Evolutionary conservation across 2,797 vertebrate species (phyloP).

Genomic region (Mormyrops boulengeri): DNA sequence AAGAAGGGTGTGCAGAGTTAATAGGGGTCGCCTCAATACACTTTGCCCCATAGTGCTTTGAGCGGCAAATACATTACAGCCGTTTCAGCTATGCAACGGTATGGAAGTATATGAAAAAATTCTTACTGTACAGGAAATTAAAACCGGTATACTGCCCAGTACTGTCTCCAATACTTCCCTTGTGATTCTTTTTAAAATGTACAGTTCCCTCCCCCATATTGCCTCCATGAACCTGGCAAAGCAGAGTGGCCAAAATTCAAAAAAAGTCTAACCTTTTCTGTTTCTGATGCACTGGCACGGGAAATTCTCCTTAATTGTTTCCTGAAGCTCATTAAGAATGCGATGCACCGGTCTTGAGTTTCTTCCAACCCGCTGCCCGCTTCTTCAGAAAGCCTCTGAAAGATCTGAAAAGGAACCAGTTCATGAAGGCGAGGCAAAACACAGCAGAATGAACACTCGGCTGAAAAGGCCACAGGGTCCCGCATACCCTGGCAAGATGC

Average conservation of each 20-base stretch:
- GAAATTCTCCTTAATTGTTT: constrained; percentile 78
- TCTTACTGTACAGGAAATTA: neutral
- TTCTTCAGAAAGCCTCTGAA: constrained; percentile 85
- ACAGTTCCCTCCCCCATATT: neutral
- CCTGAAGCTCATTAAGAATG: constrained; percentile 72
- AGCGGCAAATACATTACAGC: neutral
- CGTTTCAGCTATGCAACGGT: neutral
- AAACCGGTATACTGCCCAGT: neutral
- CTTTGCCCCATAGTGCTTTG: neutral
- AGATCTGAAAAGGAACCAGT: constrained; percentile 65
- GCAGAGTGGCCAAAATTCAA: neutral
- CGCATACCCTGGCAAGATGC: constrained; percentile 83
- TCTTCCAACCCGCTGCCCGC: constrained; percentile 79
- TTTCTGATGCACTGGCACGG: constrained; percentile 65
- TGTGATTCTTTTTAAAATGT: neutral
- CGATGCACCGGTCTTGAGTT: constrained; percentile 79
- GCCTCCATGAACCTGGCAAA: neutral
- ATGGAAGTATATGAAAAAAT: neutral
- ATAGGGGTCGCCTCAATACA: neutral
- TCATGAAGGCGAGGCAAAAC: neutral
- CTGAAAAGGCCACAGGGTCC: neutral
- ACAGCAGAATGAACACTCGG: neutral
- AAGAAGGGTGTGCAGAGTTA: neutral
- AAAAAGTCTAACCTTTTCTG: constrained; percentile 66
- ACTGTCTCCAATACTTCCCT: neutral